Evolutionary conservation across 2,888 invertebrate species (phyloP), one percentile per base, ranked within the genome.

Genomic region (Rotaria sp.): DNA sequence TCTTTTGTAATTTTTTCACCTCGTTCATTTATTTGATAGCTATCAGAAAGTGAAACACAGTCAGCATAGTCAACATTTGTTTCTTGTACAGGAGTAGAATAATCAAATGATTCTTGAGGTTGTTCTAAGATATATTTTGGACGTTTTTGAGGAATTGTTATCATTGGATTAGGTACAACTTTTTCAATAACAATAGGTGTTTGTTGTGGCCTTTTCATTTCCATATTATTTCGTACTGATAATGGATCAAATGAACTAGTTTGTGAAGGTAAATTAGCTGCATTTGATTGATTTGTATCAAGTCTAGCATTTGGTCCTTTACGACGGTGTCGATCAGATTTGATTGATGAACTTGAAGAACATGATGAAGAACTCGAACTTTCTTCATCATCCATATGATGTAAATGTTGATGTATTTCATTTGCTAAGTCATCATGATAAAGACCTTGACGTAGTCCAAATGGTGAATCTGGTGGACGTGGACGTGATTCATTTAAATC

Each of bases 371-470:
- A 45, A 45, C 45, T 41, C 35, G 41, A 45, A 15, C 2, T 11
- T 26, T 80, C 80, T 45, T 80, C 45, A 45, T 80, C 45, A 26
- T 80, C 80, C 80, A 80, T 80, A 45, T 45, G 80, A 45, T 5
- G 11, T 15, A 80, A 15, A 45, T 80, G 15, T 0, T 45, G 24
- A 80, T 80, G 41, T 11, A 80, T 21, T 45, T 80, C 80, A 2
- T 80, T 10, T 45, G 45, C 45, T n/a, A 45, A 26, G 45, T 80
- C 80, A 45, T 80, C 80, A 80, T 80, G 80, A 80, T 45, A 45
- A 3, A 80, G 26, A 80, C 24, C 80, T n/a, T 80, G 80, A 45
- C 45, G 24, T 45, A 45, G n/a, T 3, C 80, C 80, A 21, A 80
- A 80, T 80, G 80, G 80, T n/a, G 80, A 80, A 4, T 26, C 41